These are phyloP conservation scores for honey bee (Apis mellifera) DNA, from an alignment of 1,140 invertebrate genomes.

Conservation along the genomic window DNA sequence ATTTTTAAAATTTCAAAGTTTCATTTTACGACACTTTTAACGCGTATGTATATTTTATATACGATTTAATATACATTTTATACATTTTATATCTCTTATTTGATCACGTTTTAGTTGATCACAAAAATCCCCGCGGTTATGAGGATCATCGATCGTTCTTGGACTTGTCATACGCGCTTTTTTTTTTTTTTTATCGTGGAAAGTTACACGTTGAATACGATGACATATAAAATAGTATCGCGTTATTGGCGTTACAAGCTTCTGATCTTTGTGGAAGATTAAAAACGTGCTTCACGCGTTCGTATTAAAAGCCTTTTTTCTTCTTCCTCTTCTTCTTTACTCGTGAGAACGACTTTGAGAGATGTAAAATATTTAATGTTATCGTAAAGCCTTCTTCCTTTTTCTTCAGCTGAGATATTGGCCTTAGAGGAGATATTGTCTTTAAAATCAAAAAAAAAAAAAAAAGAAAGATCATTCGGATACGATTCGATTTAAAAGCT, in stretches of 20 bases:
- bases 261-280: neutral
- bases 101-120: neutral
- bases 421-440: no score
- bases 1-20: no score
- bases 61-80: no score
- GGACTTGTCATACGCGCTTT: neutral
- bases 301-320: neutral
- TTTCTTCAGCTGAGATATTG: neutral
- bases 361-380: neutral
- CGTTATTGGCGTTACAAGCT: neutral
- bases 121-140: neutral
- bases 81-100: no score
- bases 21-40: no score
- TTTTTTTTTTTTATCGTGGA: neutral
- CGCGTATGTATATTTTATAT: no score
- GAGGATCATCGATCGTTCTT: neutral
- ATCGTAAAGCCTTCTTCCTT: neutral
- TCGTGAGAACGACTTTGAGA: neutral
- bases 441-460: neutral
- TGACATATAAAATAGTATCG: neutral
- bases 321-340: no score
- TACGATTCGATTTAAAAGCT: neutral
- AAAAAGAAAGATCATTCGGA: neutral
- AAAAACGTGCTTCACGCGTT: neutral
- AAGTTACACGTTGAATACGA: neutral